Evolutionary conservation across 2,888 invertebrate species (phyloP), one percentile per base, ranked within the genome.

Genomic region (Drosophila maculinotata): DNA sequence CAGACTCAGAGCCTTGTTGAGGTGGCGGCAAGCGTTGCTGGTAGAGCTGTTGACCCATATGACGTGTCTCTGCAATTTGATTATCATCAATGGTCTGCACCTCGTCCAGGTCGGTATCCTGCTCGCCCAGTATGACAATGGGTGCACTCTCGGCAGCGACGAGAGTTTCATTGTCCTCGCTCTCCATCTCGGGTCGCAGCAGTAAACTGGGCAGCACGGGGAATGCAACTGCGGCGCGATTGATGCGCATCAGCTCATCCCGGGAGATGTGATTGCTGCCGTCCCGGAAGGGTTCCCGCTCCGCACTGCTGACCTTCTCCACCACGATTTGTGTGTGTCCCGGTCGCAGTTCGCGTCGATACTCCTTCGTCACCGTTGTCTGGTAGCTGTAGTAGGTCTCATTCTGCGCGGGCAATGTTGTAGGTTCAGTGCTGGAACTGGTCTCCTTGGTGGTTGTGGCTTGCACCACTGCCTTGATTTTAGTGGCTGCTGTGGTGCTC

Each of bases 241-340:
- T 95, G 0, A 95, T 95, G 80, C 93, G 93, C 8, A 94, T 76
- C 7, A 95, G 92, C 88, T 95, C 95, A 79, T 94, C 93, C 65
- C 94, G 94, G 0, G 93, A 92, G 62, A 95, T 93, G 8, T 94
- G 90, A 87, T 94, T 93, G 8, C 80, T 88, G 59, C 87, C 86
- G 35, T 90, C 84, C 5, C 63, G 93, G 35, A 94, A 89, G 77
- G 92, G 93, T 3, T 92, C 92, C 35, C 58, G 45, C 7, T 68
- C 81, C 9, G 44, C 47, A 53, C 59, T 76, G 12, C 75, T 69
- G 8, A 88, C 52, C 52, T 87, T 79, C 39, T 89, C 85, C 12
- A 90, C 90, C 1, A 90, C 87, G 35, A 90, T 90, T 45, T 90
- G 77, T 0, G 88, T 89, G 51, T 90, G 89, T 2, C 90, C 89